Evolutionary conservation across 2,888 invertebrate species (phyloP).

Genomic region (Athetis lepigone): DNA sequence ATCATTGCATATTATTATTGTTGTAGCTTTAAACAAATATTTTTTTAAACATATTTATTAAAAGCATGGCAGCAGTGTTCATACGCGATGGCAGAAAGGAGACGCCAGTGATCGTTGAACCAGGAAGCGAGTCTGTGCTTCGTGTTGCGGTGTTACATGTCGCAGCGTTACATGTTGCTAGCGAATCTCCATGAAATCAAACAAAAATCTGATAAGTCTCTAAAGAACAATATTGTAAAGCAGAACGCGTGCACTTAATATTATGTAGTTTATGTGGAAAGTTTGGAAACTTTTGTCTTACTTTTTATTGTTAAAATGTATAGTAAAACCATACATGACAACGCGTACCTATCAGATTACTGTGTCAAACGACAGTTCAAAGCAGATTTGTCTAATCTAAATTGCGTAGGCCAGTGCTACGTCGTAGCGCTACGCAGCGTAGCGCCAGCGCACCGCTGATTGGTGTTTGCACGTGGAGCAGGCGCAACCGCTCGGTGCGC

Average conservation of each 20-base stretch:
- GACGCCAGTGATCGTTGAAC: too few relatives aligned
- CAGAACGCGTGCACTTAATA: not conserved
- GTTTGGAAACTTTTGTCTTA: too few relatives aligned
- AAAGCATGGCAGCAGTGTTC: too few relatives aligned
- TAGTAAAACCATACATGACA: not conserved
- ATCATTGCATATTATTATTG: too few relatives aligned
- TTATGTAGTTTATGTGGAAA: not conserved
- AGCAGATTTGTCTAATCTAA: constrained; percentile 24
- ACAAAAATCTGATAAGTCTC: constrained; percentile 9
- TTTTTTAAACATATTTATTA: too few relatives aligned
- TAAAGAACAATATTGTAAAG: not conserved
- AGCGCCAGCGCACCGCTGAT: constrained; percentile 43
- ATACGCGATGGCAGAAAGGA: too few relatives aligned
- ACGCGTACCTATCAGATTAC: constrained; percentile 17
- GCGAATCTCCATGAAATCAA: not conserved
- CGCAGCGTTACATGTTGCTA: not conserved
- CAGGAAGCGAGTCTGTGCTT: too few relatives aligned
- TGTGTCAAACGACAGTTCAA: constrained; percentile 28
- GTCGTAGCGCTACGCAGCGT: constrained; percentile 26
- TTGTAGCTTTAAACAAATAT: too few relatives aligned
- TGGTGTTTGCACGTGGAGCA: constrained; percentile 38
- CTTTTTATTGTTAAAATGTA: not conserved
- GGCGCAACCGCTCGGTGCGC: constrained; percentile 19
- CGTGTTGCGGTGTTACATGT: too few relatives aligned
- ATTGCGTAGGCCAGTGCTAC: constrained; percentile 25